phyloP scores from a whole-genome alignment of 2,797 vertebrate species.

The Rousettus madagascariensis region DNA sequence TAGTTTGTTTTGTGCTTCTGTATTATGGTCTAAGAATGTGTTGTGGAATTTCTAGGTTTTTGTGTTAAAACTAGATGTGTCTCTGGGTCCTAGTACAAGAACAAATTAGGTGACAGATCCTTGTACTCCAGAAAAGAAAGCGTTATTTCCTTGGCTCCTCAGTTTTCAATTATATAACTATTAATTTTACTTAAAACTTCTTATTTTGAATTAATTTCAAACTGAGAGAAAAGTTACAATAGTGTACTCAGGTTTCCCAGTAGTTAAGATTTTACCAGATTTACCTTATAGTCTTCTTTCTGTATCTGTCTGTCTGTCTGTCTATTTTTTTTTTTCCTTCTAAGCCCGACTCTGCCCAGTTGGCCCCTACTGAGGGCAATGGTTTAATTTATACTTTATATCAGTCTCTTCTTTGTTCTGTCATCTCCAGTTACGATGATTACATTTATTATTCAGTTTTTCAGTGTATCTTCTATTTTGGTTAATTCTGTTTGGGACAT shows the following conservation, averaged over 20 bases:
- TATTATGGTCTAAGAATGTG: neutral
- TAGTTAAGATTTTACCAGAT: neutral
- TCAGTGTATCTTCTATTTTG: neutral
- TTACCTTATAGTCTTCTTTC: neutral
- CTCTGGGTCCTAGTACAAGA: neutral
- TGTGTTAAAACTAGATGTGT: neutral
- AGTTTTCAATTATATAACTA: neutral
- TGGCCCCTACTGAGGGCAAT: neutral
- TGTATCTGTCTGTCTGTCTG: neutral
- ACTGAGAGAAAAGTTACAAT: neutral
- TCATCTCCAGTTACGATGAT: neutral
- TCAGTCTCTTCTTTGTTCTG: slow-evolving; percentile 1
- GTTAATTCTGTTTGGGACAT: neutral
- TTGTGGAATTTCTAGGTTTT: neutral
- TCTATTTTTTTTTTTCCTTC: neutral
- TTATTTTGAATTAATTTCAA: neutral
- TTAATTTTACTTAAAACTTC: slow-evolving; percentile 21
- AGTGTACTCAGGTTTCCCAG: neutral
- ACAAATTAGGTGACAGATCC: neutral
- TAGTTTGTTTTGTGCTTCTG: neutral
- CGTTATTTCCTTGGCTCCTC: slow-evolving; percentile 2
- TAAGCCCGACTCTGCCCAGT: neutral
- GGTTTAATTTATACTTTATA: neutral
- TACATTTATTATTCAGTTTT: slow-evolving; percentile 25
- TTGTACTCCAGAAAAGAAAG: neutral